A percentile compares a stretch with the other conserved stretches of the same genome.
Evolutionary conservation across 2,888 invertebrate genomes (phyloP).

Genomic region (Melitaea athalia): DNA sequence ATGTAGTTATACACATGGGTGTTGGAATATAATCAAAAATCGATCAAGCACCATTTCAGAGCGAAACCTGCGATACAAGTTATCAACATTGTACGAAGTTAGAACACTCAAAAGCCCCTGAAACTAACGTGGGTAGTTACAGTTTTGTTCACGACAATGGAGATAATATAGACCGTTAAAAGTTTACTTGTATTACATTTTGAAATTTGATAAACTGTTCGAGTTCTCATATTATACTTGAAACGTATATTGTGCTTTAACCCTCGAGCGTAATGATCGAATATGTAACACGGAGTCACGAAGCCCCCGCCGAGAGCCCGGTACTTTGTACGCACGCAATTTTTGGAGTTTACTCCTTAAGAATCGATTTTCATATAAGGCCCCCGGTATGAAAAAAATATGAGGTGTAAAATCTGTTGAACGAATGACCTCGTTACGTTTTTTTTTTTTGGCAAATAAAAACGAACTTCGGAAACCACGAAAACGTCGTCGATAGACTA

Average conservation of each 20-base stretch:
- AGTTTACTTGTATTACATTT: background rate
- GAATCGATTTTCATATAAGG: no score
- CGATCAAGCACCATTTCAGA: conserved; percentile 16
- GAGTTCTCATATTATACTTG: background rate
- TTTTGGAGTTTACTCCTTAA: no score
- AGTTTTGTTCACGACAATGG: conserved; percentile 17
- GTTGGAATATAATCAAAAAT: conserved; percentile 27
- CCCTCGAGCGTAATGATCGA: no score
- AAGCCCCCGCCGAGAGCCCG: no score
- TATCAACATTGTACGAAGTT: conserved; percentile 27
- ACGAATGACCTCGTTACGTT: no score
- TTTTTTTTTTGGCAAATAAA: no score
- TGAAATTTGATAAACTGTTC: conserved; percentile 1
- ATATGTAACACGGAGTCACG: no score
- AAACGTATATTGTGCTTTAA: background rate
- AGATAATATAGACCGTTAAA: conserved; percentile 14
- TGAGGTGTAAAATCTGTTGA: no score
- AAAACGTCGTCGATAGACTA: no score
- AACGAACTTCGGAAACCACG: no score
- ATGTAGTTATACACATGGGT: background rate
- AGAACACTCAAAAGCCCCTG: conserved; percentile 24
- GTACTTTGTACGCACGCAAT: no score
- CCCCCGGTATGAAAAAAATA: no score
- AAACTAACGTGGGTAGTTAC: conserved; percentile 24
- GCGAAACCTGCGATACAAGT: conserved; percentile 22